Evolutionary conservation across 1,140 invertebrate genomes (phyloP), one percentile per base, ranked within the genome.

Genomic region (Lucilia cuprina): DNA sequence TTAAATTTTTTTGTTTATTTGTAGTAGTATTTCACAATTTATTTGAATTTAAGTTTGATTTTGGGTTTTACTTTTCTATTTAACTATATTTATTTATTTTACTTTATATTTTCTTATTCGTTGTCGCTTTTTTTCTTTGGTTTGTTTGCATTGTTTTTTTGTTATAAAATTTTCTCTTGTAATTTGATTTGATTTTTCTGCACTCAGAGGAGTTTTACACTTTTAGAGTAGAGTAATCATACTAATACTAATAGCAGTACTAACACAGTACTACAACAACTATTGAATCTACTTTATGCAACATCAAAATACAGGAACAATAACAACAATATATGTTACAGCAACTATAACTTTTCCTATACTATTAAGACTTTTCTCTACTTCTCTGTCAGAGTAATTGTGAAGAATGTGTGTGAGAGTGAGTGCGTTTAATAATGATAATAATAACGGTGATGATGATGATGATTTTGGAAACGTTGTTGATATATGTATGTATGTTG

Each of bases 111-210:
- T 77, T 80, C 2, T 49, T 49, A 49, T 80, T 50, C 19, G 19
- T 80, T 80, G n/a, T 49, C 5, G 3, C 12, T 49, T 80, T 77
- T 13, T 21, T 80, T 50, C 25, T 80, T 4, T 80, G n/a, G 25
- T 19, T 49, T 49, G 17, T 78, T 78, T 78, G 10, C 47, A n/a
- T 21, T 8, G 19, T 41, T 78, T 41, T 78, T 49, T 21, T 80
- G 21, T 50, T 47, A 47, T 9, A 5, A 19, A 5, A n/a, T 0
- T 21, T 70, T 80, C 49, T 80, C 19, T 80, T 50, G 77, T 80
- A 49, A 77, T 80, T 80, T 80, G 41, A 80, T 80, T 80, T 78
- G 34, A n/a, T n/a, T 60, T n/a, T 70, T 70, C 9, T 70, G 65
- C 65, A 21, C 65, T 14, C 41, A 41, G 50, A 55, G 50, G 19